Percentiles rank a stretch among this genome's conserved stretches.
These are phyloP conservation scores for Ctenodactylus gundi DNA, from an alignment of 2,113 vertebrate genomes.

Conservation along the genomic window DNA sequence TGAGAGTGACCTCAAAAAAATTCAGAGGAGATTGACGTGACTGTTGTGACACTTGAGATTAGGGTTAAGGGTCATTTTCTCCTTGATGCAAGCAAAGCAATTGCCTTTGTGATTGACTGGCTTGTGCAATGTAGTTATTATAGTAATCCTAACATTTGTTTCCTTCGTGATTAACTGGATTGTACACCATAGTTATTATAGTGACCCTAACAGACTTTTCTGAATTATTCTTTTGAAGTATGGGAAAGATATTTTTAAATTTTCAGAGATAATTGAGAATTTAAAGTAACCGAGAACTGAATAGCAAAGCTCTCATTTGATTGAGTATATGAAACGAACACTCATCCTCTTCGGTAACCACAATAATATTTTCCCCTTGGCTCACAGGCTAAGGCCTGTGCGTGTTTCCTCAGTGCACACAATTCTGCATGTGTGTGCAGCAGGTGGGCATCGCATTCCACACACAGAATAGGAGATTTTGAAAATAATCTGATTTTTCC, in stretches of 20 bases:
- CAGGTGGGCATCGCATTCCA: background rate
- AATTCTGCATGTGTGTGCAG: background rate
- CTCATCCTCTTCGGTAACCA: background rate
- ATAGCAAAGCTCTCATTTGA: background rate
- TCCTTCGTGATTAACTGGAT: background rate
- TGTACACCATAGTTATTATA: background rate
- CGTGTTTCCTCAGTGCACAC: background rate
- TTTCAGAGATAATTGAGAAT: constrained; percentile 23
- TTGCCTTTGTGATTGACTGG: background rate
- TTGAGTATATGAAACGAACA: background rate
- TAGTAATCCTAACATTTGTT: too few species aligned
- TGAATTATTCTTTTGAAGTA: constrained; percentile 32
- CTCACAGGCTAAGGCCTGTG: background rate
- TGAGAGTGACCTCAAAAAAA: background rate
- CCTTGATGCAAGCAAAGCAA: background rate
- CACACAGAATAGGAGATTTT: background rate
- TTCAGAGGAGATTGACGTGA: background rate
- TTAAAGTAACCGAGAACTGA: constrained; percentile 39
- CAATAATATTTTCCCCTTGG: background rate
- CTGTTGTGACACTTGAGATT: background rate
- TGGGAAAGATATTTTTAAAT: background rate
- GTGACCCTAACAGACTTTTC: background rate
- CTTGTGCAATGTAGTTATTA: background rate
- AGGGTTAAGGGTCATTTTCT: background rate
- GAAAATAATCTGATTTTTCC: constrained; percentile 5